phyloP scores from a whole-genome alignment of 2,797 vertebrate species.

The Micropoecilia bifurca region DNA sequence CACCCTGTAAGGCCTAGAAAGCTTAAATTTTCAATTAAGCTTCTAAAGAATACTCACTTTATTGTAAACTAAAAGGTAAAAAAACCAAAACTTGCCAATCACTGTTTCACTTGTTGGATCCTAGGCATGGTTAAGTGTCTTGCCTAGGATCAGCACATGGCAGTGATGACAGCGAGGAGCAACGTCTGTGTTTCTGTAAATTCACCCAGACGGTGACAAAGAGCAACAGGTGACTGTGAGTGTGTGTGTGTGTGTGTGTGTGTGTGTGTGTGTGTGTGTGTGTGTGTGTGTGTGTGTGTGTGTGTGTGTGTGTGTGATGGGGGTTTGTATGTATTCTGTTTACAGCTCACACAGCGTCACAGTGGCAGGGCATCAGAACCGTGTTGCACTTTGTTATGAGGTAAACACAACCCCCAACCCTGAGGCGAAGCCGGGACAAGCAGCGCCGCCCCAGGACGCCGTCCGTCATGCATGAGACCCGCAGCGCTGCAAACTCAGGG shows the following conservation, averaged over 20 bases:
- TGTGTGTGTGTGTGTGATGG: slow-evolving; percentile 15
- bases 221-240: slow-evolving; percentile 27
- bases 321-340: slow-evolving; percentile 55
- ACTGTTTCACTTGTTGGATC: background rate
- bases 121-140: background rate
- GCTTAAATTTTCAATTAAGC: background rate
- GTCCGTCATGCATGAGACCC: slow-evolving; percentile 50
- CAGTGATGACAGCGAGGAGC: background rate
- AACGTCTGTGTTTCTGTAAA: background rate
- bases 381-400: slow-evolving; percentile 73
- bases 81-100: background rate
- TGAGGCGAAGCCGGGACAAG: slow-evolving; percentile 61
- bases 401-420: slow-evolving; percentile 76
- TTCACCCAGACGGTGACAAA: background rate
- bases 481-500: background rate
- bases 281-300: slow-evolving; percentile 17
- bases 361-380: slow-evolving; percentile 67
- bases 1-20: too few species aligned
- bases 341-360: slow-evolving; percentile 73
- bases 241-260: slow-evolving; percentile 18
- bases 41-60: background rate
- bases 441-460: slow-evolving; percentile 37
- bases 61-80: background rate
- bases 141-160: background rate
- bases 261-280: slow-evolving; percentile 25